Conservation (phyloP, 2,797 vertebrate genomes). For the Siniperca undulata region DNA sequence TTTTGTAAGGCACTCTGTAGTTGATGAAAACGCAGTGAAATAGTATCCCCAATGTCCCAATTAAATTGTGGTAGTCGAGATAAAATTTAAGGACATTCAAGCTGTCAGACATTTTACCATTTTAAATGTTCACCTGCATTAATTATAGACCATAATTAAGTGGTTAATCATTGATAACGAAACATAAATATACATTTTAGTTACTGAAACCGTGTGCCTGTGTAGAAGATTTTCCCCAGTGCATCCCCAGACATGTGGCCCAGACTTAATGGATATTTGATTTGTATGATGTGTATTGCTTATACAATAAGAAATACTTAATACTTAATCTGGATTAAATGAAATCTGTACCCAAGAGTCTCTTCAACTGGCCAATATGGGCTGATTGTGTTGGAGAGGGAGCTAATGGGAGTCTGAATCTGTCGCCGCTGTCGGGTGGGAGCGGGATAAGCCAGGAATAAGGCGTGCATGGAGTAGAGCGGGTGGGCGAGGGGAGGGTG, state of each 20-base stretch:
- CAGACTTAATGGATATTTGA: conserved; percentile 49
- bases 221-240: conserved; percentile 3
- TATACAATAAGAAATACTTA: background rate
- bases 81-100: conserved; percentile 27
- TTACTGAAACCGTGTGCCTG: background rate
- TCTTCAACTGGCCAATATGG: conserved; percentile 44
- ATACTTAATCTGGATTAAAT: conserved; percentile 53
- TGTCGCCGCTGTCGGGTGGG: conserved; percentile 40
- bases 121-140: conserved; percentile 15
- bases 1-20: conserved; percentile 28
- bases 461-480: conserved; percentile 34
- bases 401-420: conserved; percentile 45
- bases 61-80: conserved; percentile 26
- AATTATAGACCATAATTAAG: conserved; percentile 9
- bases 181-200: background rate
- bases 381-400: conserved; percentile 50
- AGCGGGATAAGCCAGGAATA: conserved; percentile 44
- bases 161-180: background rate
- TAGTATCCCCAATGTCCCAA: conserved; percentile 35
- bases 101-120: conserved; percentile 18
- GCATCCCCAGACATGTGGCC: conserved; percentile 4
- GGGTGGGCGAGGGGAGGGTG: background rate
- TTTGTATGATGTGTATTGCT: conserved; percentile 37
- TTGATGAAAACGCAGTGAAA: conserved; percentile 51
- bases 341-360: conserved; percentile 48